Conservation (phyloP, 2,797 vertebrate genomes). For the Gymnothorax reevesii region DNA sequence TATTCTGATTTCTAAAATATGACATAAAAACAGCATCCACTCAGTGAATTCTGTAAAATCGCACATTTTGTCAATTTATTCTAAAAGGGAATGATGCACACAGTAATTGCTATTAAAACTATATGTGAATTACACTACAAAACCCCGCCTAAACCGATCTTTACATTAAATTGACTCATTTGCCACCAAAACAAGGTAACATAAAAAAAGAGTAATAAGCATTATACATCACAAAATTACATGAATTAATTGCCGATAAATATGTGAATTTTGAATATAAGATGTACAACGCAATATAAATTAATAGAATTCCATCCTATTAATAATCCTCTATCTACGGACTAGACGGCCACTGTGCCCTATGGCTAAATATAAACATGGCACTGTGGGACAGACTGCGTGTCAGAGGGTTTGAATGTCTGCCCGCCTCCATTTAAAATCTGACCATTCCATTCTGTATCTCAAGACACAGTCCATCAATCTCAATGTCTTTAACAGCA, state of each 20-base stretch:
- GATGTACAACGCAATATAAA: constrained; percentile 8
- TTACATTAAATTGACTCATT: not conserved
- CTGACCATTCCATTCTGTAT: not conserved
- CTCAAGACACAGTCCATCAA: not conserved
- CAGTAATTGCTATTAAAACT: not conserved
- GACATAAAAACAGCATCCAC: not conserved
- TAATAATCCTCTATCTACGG: not conserved
- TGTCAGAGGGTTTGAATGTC: not conserved
- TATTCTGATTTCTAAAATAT: not conserved
- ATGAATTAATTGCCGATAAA: not conserved
- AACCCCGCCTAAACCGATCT: not conserved
- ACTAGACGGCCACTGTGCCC: not conserved
- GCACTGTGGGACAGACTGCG: not conserved
- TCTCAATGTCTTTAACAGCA: not conserved
- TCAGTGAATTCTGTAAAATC: not conserved
- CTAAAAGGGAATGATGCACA: not conserved
- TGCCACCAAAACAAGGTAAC: not conserved
- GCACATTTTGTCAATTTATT: not conserved
- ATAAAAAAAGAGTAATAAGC: not conserved
- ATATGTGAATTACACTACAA: not conserved
- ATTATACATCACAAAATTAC: too few species aligned
- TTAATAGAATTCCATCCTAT: constrained; percentile 4
- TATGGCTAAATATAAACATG: not conserved
- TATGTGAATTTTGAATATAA: not conserved
- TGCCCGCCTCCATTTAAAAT: not conserved